These are phyloP conservation scores for Drosophila ustulata DNA, from an alignment of 2,888 invertebrate genomes.

Conservation along the genomic window DNA sequence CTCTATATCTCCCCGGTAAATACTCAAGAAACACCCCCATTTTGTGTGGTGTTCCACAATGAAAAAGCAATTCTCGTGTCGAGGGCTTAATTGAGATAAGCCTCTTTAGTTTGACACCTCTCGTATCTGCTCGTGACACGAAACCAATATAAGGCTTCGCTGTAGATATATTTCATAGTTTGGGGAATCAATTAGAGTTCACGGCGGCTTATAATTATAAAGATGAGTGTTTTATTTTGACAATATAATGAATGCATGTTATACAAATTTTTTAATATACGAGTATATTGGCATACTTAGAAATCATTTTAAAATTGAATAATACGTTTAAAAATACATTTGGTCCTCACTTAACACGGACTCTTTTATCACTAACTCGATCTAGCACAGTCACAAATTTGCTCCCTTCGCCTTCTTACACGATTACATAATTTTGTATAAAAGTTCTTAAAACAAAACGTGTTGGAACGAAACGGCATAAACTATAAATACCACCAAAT, in stretches of 20 bases:
- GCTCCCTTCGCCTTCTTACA: too few species aligned
- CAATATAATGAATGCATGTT: neutral
- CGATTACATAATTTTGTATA: too few species aligned
- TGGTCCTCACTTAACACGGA: too few species aligned
- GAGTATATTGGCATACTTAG: too few species aligned
- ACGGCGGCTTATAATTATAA: neutral
- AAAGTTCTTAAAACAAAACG: too few species aligned
- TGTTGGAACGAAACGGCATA: too few species aligned
- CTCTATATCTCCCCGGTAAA: neutral
- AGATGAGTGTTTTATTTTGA: neutral
- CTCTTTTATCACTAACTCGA: too few species aligned
- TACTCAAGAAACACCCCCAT: slow-evolving; percentile 34
- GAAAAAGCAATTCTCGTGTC: slow-evolving; percentile 17
- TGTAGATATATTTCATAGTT: neutral
- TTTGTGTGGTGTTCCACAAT: slow-evolving; percentile 13
- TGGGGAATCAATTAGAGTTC: slow-evolving; percentile 1
- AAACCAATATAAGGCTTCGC: slow-evolving; percentile 6
- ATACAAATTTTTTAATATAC: too few species aligned
- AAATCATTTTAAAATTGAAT: too few species aligned
- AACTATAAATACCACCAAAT: too few species aligned
- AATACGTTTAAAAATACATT: too few species aligned
- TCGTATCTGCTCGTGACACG: slow-evolving; percentile 19
- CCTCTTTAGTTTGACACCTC: slow-evolving; percentile 43
- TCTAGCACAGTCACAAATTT: too few species aligned
- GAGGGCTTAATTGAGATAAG: slow-evolving; percentile 48